Conservation (phyloP, 2,797 vertebrate species). For the Lepidocolaptes lacrymiger region DNA sequence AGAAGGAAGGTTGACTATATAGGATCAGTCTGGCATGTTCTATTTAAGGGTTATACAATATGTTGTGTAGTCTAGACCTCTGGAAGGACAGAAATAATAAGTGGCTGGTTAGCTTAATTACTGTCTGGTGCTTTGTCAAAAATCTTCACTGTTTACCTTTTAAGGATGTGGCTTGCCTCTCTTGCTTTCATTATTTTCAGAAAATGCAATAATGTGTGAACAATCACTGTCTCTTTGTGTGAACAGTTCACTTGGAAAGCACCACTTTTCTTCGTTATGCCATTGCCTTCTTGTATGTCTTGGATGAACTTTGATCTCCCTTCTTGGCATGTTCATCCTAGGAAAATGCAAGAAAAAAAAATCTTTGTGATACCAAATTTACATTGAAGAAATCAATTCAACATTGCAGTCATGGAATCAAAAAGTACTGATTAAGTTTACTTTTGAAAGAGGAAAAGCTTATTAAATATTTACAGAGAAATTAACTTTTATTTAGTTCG, state of each 20-base stretch:
- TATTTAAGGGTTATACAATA: background rate
- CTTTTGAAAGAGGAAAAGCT: background rate
- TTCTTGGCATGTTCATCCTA: background rate
- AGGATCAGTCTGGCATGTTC: background rate
- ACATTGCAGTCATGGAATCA: background rate
- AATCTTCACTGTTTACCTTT: background rate
- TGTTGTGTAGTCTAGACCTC: background rate
- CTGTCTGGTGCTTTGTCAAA: background rate
- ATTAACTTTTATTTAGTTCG: background rate
- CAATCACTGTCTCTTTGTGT: background rate
- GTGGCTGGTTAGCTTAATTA: background rate
- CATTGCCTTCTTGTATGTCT: background rate
- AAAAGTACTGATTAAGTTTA: background rate
- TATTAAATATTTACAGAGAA: conserved; percentile 32
- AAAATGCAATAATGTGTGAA: background rate
- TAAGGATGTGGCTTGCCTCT: background rate
- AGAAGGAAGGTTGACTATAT: background rate
- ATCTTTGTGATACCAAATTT: background rate
- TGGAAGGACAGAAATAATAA: background rate
- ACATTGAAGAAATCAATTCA: background rate
- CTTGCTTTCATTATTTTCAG: background rate
- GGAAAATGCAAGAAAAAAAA: background rate
- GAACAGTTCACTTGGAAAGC: background rate
- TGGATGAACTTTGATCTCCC: background rate
- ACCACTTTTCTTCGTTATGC: background rate